Base-by-base conservation (phyloP, 2,888 invertebrate genomes). In the Timandra comae region DNA sequence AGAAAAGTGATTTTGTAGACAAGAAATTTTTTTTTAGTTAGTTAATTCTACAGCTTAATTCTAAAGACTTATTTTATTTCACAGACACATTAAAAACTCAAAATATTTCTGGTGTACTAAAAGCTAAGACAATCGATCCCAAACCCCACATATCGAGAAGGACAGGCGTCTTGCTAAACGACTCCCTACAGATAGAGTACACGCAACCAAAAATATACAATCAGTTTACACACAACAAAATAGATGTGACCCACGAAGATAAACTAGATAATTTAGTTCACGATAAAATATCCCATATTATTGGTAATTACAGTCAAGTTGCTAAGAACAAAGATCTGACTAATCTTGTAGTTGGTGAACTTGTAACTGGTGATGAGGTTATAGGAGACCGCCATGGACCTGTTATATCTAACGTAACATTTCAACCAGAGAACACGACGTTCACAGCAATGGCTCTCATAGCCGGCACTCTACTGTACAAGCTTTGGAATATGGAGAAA, bases 381-480 rank as follows among this genome's bases (percentile, higher is more conserved):
- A 72, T 85, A 27, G 84, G 84, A 7, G 75, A 78, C 35, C 48
- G 45, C 28, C 49, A 52, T 13, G 61, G 67, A 2, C 51, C 68
- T 22, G 58, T 76, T 1, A 67, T 72, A 34, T 82, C 84, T 9
- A 84, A 80, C 31, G 74, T 85, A 6, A 80, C 80, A 3, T 85
- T 82, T 35, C 77, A 75, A n/a, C 64, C 74, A 9, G 79, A 80
- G 59, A 85, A 82, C 41, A 81, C 82, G 30, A 82, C 84, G 2
- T 44, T 80, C 9, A 77, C 74, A 28, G 81, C 84, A 12, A 78
- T 84, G 74, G 72, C 81, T 1, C 80, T 71, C 13, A 84, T 85
- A 38, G 84, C 84, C 43, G 84, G 84, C 0, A 80, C 81, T 53
- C 46, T 85, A 22, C 46, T 85, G n/a, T 81, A 77, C 41, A 77